Percentiles rank a stretch among this genome's conserved stretches.
These are phyloP conservation scores for Apamea crenata DNA, from an alignment of 2,888 invertebrate species.

Conservation along the genomic window DNA sequence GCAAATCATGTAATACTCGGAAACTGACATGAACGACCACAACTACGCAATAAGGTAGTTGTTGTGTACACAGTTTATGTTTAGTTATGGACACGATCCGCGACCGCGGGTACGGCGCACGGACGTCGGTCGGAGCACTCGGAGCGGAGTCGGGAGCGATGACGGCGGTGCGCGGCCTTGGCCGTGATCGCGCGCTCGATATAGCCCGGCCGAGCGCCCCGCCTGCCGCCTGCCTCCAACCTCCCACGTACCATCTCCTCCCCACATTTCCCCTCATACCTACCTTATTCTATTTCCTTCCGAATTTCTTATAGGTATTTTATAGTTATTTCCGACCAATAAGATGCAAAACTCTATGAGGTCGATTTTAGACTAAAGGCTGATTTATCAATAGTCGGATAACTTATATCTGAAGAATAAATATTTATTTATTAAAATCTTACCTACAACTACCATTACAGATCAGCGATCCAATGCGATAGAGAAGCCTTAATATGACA, in stretches of 20 bases:
- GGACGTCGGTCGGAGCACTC: constrained; percentile 66
- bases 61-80: constrained; percentile 47
- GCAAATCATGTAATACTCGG: constrained; percentile 2
- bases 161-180: constrained; percentile 85
- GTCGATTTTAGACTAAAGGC: constrained; percentile 6
- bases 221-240: constrained; percentile 69
- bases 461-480: too few species aligned
- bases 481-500: too few species aligned
- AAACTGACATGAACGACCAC: constrained; percentile 5
- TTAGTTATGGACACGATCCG: constrained; percentile 46
- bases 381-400: too few species aligned
- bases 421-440: too few species aligned
- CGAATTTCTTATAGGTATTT: constrained; percentile 72
- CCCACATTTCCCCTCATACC: constrained; percentile 71
- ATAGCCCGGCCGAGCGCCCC: constrained; percentile 82
- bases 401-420: background rate
- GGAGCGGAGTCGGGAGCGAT: constrained; percentile 74
- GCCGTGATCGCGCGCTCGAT: constrained; percentile 90
- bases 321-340: constrained; percentile 74
- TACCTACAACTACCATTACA: too few species aligned
- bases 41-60: constrained; percentile 60
- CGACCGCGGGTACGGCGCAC: constrained; percentile 65
- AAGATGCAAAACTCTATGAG: constrained; percentile 34
- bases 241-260: constrained; percentile 67
- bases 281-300: constrained; percentile 73